These are phyloP conservation scores for Hipparchia semele DNA, from an alignment of 2,888 invertebrate species.

Conservation along the genomic window DNA sequence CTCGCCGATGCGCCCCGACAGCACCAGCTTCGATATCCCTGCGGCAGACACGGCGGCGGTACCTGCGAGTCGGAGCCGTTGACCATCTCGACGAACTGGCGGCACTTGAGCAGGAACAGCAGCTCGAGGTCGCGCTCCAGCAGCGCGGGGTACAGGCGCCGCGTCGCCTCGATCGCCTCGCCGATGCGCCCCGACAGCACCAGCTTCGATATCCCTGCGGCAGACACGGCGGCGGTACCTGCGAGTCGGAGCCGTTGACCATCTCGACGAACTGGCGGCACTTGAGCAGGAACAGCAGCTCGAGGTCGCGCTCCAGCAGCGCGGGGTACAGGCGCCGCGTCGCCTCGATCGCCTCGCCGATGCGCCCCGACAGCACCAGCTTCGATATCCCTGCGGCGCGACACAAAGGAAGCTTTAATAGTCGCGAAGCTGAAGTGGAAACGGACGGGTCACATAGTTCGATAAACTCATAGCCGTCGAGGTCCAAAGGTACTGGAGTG, in stretches of 20 bases:
- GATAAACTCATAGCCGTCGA: no score
- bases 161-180: constrained; percentile 96
- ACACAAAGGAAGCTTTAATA: no score
- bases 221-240: constrained; percentile 49
- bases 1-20: constrained; percentile 97
- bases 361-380: constrained; percentile 94
- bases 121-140: constrained; percentile 95
- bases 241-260: constrained; percentile 95
- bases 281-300: constrained; percentile 97
- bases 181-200: constrained; percentile 97
- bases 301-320: constrained; percentile 94
- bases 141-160: constrained; percentile 95
- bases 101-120: constrained; percentile 97
- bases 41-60: constrained; percentile 34
- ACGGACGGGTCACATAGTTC: no score
- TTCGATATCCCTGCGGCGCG: constrained; percentile 91
- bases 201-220: constrained; percentile 94
- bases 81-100: constrained; percentile 99
- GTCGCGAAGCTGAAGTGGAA: no score
- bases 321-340: constrained; percentile 96
- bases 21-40: constrained; percentile 97
- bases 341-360: constrained; percentile 97
- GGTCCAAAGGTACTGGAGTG: no score
- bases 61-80: constrained; percentile 92
- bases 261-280: constrained; percentile 99